Evolutionary conservation across 2,113 vertebrate species (phyloP), one percentile per base, ranked within the genome.

Genomic region (Otocyon megalotis): DNA sequence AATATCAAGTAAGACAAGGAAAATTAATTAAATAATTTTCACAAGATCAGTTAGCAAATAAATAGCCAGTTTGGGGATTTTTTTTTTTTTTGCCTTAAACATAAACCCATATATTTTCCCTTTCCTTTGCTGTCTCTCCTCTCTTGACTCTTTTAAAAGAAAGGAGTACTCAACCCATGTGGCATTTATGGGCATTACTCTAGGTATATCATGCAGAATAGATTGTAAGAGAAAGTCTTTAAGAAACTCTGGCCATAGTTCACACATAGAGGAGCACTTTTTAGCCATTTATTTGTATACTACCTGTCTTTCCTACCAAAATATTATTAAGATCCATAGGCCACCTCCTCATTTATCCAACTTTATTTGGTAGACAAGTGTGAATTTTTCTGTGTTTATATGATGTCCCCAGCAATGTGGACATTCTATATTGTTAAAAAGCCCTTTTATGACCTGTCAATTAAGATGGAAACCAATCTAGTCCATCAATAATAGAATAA

Each of bases 351-450:
- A 91, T 60, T 53, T 48, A 74, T 81, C 14, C 19, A 16, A 81
- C 32, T 93, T 88, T 37, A 96, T 96, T 89, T 92, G 35, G 8
- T 54, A 56, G 80, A 86, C 14, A 89, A 88, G 19, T 56, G 22
- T 65, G 92, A 32, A 65, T 62, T 89, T 92, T 83, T 90, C 58
- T 82, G 1, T 86, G 56, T 77, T 87, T 82, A 53, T 20, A 54
- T 50, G 11, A 83, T 67, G 3, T 90, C 32, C 54, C 81, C 71
- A 85, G 67, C 16, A 60, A 58, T 90, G n/a, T 48, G 35, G 79
- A 65, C 24, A 83, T 81, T 94, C 58, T 86, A 5, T 60, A 54
- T 56, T 80, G 56, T 65, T 32, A 26, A 82, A 92, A 86, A 63
- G 0, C 6, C 32, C 48, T 76, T 86, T 82, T 77, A 94, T 88